A percentile compares a stretch with the other conserved stretches of the same genome.
phyloP scores from a whole-genome alignment of 2,888 invertebrate genomes.

The Tenthredo scrophulariae region DNA sequence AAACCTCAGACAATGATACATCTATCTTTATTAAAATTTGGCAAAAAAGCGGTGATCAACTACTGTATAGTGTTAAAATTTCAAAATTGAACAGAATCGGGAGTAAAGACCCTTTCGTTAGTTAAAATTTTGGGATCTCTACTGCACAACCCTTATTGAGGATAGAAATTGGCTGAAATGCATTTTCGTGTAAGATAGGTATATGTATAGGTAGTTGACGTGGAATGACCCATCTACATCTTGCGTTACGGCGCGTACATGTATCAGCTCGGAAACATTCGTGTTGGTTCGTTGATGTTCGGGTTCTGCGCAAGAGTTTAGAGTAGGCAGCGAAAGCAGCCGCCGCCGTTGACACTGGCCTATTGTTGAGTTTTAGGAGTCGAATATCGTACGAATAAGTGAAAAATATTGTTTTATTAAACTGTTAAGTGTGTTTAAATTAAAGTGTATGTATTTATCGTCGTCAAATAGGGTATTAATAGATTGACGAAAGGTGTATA shows the following conservation, averaged over 20 bases:
- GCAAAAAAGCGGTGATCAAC: background rate
- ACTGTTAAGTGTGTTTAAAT: background rate
- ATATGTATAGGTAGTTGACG: background rate
- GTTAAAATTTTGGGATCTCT: background rate
- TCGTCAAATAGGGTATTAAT: background rate
- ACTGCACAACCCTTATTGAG: background rate
- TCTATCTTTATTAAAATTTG: background rate
- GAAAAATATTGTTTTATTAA: slow-evolving; percentile 37
- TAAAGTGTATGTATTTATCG: background rate
- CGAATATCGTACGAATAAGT: slow-evolving; percentile 35
- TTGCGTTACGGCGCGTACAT: slow-evolving; percentile 8
- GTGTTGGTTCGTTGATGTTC: slow-evolving; percentile 30
- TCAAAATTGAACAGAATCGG: background rate
- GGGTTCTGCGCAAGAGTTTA: slow-evolving; percentile 50
- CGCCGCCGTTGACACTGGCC: slow-evolving; percentile 51
- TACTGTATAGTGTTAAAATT: background rate
- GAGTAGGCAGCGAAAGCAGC: slow-evolving; percentile 51
- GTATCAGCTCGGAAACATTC: slow-evolving; percentile 35
- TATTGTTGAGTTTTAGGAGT: slow-evolving; percentile 46
- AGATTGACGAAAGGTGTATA: background rate
- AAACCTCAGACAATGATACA: background rate
- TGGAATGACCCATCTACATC: slow-evolving; percentile 27
- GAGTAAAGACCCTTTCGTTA: background rate
- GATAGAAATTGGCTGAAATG: background rate
- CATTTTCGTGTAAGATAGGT: background rate